These are phyloP conservation scores for Myiothlypis chrysogaster DNA, from an alignment of 2,797 vertebrate species.

Conservation along the genomic window DNA sequence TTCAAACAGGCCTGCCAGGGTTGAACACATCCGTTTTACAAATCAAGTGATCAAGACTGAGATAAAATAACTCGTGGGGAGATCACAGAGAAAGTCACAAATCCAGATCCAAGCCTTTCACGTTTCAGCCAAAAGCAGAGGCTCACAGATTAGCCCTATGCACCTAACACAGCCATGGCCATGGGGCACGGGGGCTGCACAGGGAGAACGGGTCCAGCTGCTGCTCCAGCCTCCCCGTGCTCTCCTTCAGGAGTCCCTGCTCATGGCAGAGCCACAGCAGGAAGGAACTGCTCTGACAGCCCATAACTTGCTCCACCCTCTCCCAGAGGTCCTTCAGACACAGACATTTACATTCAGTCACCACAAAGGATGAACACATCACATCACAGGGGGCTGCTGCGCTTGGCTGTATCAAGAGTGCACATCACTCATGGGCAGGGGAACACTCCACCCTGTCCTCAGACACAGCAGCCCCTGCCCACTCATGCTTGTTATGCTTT, in stretches of 20 bases:
- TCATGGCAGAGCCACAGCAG: not conserved
- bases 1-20: not conserved
- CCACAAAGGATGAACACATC: not conserved
- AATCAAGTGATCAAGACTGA: not conserved
- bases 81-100: not conserved
- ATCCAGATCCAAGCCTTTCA: not conserved
- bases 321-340: not conserved
- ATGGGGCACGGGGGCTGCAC: accelerated
- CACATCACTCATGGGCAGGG: accelerated
- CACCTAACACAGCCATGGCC: not conserved
- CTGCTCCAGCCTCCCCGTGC: accelerated
- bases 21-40: not conserved
- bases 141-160: not conserved
- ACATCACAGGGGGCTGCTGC: not conserved
- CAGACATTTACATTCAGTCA: not conserved
- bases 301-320: not conserved
- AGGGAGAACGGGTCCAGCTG: not conserved
- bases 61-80: not conserved
- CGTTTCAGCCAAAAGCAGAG: not conserved
- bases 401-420: not conserved
- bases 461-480: not conserved
- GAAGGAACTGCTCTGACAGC: not conserved
- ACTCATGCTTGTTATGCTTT: not conserved
- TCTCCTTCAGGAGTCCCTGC: not conserved
- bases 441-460: accelerated